These are phyloP conservation scores for Dorcus parallelipipedus DNA, from an alignment of 2,888 invertebrate genomes.

Conservation along the genomic window DNA sequence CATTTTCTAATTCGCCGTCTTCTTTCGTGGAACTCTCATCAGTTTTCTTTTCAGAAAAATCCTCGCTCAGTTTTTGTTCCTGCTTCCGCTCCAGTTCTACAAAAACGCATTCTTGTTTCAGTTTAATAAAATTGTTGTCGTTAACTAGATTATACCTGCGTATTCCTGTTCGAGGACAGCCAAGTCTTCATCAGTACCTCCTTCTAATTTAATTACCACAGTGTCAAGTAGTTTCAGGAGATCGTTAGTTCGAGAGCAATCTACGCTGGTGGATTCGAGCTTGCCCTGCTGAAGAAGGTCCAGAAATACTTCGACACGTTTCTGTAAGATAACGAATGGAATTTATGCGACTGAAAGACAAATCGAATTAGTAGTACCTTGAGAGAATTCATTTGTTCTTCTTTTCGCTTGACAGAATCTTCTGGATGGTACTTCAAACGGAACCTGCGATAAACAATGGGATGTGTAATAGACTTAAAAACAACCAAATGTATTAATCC, in stretches of 20 bases:
- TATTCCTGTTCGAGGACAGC: constrained; percentile 74
- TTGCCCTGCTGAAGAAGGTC: constrained; percentile 74
- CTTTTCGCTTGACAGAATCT: constrained; percentile 85
- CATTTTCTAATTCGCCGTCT: constrained; percentile 36
- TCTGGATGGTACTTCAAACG: constrained; percentile 98
- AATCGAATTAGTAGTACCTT: constrained; percentile 57
- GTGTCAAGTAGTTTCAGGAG: constrained; percentile 89
- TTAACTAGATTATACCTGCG: constrained; percentile 36
- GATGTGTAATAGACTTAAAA: no score
- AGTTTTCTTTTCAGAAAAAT: constrained; percentile 31
- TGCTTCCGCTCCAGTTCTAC: constrained; percentile 40
- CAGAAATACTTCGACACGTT: constrained; percentile 84
- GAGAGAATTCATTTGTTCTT: constrained; percentile 77
- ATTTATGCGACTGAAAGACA: neutral
- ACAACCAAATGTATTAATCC: no score
- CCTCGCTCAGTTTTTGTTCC: constrained; percentile 34
- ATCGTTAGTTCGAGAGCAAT: constrained; percentile 78
- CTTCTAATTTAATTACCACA: constrained; percentile 95
- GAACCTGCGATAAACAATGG: constrained; percentile 70
- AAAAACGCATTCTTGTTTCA: constrained; percentile 8
- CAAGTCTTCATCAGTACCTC: constrained; percentile 85
- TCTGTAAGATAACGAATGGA: constrained; percentile 51
- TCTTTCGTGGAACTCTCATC: constrained; percentile 38
- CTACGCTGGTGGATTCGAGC: constrained; percentile 76
- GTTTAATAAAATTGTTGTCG: neutral